phyloP scores from a whole-genome alignment of 2,113 vertebrate species.

The Centropus unirufus region DNA sequence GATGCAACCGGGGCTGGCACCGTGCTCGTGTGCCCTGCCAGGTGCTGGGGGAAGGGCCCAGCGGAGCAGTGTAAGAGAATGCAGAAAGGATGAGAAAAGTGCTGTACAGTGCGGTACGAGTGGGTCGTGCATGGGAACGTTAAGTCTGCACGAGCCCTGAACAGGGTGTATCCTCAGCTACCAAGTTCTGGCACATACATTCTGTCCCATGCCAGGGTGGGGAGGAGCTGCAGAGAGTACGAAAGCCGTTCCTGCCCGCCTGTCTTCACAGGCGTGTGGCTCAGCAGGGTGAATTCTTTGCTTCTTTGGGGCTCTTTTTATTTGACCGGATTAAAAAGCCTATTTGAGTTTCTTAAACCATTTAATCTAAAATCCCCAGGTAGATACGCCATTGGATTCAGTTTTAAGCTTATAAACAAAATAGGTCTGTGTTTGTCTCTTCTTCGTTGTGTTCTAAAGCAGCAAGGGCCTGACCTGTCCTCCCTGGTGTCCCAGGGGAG shows the following conservation, averaged over 20 bases:
- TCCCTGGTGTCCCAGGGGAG: background rate
- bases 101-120: background rate
- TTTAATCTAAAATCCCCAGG: slow-evolving; percentile 75
- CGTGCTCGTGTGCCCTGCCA: fast-evolving
- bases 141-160: background rate
- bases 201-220: background rate
- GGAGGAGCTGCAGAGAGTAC: background rate
- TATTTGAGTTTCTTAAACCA: slow-evolving; percentile 76
- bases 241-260: background rate
- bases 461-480: background rate
- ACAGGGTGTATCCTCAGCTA: slow-evolving; percentile 19
- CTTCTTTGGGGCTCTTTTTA: slow-evolving; percentile 64
- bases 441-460: slow-evolving; percentile 31
- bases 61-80: background rate
- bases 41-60: background rate
- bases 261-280: background rate
- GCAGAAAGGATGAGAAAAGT: background rate
- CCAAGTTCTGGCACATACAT: slow-evolving; percentile 5
- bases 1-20: background rate
- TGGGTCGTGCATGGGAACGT: background rate
- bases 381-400: slow-evolving; percentile 67
- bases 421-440: slow-evolving; percentile 56
- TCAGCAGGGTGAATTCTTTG: slow-evolving; percentile 58
- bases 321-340: slow-evolving; percentile 70
- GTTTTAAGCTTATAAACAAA: slow-evolving; percentile 72